These are phyloP conservation scores for Batillaria attramentaria DNA, from an alignment of 1,140 invertebrate species.

Conservation along the genomic window DNA sequence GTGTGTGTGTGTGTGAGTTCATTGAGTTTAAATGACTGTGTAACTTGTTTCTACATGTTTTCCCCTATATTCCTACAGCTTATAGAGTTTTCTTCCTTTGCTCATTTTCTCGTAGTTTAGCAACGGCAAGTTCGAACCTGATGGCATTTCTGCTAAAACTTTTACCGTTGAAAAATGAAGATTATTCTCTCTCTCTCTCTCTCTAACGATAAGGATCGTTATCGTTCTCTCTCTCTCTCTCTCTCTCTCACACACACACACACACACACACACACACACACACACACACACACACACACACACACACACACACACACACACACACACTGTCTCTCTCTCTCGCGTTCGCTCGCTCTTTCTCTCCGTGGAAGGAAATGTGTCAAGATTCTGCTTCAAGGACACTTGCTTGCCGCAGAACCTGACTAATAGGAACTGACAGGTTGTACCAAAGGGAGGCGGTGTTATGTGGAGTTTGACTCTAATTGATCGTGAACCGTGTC, in stretches of 20 bases:
- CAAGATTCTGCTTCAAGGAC: neutral
- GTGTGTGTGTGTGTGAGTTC: too few relatives aligned
- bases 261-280: neutral
- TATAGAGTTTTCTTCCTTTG: conserved; percentile 7
- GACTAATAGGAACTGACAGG: neutral
- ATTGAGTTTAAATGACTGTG: too few relatives aligned
- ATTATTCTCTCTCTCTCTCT: neutral
- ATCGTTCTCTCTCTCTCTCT: neutral
- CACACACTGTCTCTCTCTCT: neutral
- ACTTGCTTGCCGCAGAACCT: too few relatives aligned
- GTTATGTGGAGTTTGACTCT: neutral
- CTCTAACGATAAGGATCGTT: neutral
- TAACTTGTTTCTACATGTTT: too few relatives aligned
- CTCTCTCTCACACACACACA: neutral
- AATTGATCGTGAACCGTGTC: neutral
- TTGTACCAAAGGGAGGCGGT: neutral
- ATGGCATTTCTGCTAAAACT: too few relatives aligned
- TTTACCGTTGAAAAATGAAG: too few relatives aligned
- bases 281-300: neutral
- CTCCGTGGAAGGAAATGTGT: neutral
- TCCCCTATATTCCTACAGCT: too few relatives aligned
- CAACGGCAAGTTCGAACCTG: too few relatives aligned
- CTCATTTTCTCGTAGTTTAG: neutral
- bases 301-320: conserved; percentile 5
- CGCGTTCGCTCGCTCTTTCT: neutral